These are phyloP conservation scores for Numida meleagris DNA, from an alignment of 2,113 vertebrate species.

Conservation along the genomic window DNA sequence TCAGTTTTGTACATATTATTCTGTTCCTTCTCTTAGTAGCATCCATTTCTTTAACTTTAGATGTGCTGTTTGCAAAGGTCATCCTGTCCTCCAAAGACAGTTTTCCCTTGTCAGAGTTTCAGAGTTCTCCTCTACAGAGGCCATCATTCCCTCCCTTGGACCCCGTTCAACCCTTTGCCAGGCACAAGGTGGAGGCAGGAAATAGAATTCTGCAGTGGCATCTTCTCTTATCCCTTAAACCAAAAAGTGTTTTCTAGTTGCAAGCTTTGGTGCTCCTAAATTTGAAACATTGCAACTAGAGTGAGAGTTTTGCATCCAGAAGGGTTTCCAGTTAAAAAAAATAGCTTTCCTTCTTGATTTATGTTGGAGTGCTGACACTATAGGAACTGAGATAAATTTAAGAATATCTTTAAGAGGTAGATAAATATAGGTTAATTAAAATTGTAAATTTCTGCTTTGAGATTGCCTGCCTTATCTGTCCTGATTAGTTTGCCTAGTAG, in stretches of 20 bases:
- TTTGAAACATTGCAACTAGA: neutral
- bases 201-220: neutral
- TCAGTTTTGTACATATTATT: neutral
- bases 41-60: neutral
- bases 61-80: neutral
- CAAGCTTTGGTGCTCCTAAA: neutral
- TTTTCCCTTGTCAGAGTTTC: neutral
- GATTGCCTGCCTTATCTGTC: neutral
- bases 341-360: neutral
- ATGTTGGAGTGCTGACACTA: neutral
- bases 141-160: neutral
- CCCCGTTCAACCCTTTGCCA: neutral
- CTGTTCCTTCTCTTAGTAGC: neutral
- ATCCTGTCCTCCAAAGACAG: neutral
- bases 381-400: neutral
- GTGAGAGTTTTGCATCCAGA: neutral
- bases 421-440: neutral
- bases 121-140: neutral
- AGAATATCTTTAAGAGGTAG: neutral
- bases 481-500: neutral
- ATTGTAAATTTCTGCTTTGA: neutral
- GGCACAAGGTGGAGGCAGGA: neutral
- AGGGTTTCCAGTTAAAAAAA: neutral
- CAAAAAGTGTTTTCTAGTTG: accelerated
- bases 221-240: neutral